phyloP scores from a whole-genome alignment of 2,797 vertebrate genomes.

The Enoplosus armatus region DNA sequence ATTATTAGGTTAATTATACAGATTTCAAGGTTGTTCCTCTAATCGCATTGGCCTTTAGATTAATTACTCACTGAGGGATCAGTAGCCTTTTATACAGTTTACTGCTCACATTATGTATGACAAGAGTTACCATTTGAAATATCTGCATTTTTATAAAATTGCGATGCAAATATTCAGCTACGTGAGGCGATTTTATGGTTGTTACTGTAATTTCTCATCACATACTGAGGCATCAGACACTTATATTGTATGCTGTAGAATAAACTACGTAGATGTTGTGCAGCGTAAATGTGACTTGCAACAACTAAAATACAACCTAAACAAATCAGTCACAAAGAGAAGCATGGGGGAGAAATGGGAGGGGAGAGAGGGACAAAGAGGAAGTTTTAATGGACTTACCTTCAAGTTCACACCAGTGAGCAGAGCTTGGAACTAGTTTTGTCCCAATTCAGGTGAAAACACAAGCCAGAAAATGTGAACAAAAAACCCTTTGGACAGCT shows the following conservation, averaged over 20 bases:
- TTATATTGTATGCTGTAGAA: neutral
- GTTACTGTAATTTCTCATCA: neutral
- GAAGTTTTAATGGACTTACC: constrained; percentile 69
- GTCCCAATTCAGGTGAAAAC: constrained; percentile 33
- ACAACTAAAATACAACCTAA: neutral
- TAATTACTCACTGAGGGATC: constrained; percentile 55
- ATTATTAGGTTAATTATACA: constrained; percentile 58
- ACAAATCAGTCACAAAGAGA: neutral
- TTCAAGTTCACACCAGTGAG: constrained; percentile 45
- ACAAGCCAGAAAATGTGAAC: constrained; percentile 1
- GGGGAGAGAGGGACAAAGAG: neutral
- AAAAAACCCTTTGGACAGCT: constrained; percentile 7
- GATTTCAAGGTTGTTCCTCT: constrained; percentile 56
- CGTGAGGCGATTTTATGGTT: neutral
- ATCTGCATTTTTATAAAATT: neutral
- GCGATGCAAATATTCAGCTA: neutral
- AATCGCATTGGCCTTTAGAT: constrained; percentile 60
- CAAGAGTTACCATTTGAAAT: neutral
- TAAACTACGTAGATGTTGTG: neutral
- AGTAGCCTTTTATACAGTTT: constrained; percentile 51
- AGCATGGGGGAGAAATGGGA: neutral
- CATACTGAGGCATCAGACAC: neutral
- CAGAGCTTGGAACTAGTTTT: constrained; percentile 18
- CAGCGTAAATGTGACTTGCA: neutral
- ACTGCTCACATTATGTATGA: neutral